phyloP scores from a whole-genome alignment of 1,140 invertebrate species.

The Matsumurasca onukii region DNA sequence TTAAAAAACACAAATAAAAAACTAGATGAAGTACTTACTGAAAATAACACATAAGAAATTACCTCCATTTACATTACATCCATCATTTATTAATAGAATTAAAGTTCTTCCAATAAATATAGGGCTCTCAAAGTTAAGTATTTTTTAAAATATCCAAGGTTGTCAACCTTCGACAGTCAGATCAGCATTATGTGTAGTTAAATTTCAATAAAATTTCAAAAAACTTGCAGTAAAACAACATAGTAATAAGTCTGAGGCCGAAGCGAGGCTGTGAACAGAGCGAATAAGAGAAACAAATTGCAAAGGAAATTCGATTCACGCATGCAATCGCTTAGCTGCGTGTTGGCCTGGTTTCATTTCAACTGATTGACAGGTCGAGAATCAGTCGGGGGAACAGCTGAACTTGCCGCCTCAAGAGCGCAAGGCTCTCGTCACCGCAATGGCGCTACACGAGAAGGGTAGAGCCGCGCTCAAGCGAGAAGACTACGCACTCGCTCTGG shows the following conservation, averaged over 20 bases:
- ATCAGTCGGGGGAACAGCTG: constrained; percentile 68
- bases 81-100: too few species aligned
- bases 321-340: too few species aligned
- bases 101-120: too few species aligned
- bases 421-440: constrained; percentile 65
- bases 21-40: not conserved
- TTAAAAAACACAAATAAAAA: constrained; percentile 3
- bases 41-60: not conserved
- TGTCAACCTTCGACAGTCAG: not conserved
- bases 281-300: too few species aligned
- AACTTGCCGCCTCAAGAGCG: constrained; percentile 65
- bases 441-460: constrained; percentile 77
- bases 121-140: not conserved
- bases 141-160: too few species aligned
- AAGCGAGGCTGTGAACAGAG: too few species aligned
- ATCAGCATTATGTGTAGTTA: constrained; percentile 40
- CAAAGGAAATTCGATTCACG: too few species aligned
- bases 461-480: constrained; percentile 61
- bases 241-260: too few species aligned
- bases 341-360: too few species aligned
- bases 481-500: constrained; percentile 65
- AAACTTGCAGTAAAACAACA: too few species aligned
- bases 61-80: not conserved
- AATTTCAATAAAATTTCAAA: too few species aligned
- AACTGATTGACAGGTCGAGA: too few species aligned